phyloP scores from a whole-genome alignment of 1,140 invertebrate genomes.

The Stenopsyche tienmushanensis region DNA sequence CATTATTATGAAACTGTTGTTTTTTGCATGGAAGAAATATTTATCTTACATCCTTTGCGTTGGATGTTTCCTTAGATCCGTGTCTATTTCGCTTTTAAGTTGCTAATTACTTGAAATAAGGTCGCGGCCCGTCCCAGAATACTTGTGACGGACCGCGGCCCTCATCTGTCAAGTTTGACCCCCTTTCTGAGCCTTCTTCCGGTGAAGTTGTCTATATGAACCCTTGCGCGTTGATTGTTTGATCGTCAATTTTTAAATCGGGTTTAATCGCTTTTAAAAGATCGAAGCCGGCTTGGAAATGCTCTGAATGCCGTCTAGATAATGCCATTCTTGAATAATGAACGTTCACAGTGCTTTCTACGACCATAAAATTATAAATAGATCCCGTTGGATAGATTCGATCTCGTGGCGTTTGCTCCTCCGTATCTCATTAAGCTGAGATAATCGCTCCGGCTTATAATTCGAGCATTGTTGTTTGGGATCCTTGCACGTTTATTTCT shows the following conservation, averaged over 20 bases:
- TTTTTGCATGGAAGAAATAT: not conserved
- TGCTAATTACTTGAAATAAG: slow-evolving; percentile 14
- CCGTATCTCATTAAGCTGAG: not conserved
- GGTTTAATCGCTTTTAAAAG: too few species aligned
- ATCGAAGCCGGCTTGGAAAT: not conserved
- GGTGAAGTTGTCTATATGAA: too few species aligned
- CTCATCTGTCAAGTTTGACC: not conserved
- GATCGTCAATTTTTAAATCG: too few species aligned
- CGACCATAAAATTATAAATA: too few species aligned
- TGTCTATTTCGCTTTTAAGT: not conserved
- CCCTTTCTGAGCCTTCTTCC: not conserved
- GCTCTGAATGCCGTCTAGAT: not conserved
- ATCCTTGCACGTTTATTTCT: not conserved
- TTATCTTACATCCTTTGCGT: not conserved
- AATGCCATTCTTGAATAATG: not conserved
- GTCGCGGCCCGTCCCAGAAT: slow-evolving; percentile 11
- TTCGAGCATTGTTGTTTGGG: not conserved
- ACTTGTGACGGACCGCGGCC: not conserved
- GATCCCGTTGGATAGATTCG: not conserved
- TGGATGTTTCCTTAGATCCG: not conserved
- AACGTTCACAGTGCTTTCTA: not conserved
- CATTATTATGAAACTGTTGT: not conserved
- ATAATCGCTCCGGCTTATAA: not conserved
- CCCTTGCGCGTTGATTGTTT: too few species aligned
- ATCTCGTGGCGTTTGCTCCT: not conserved